Base-by-base conservation (phyloP, 2,888 invertebrate species). In the Iselma pallidipennis region DNA sequence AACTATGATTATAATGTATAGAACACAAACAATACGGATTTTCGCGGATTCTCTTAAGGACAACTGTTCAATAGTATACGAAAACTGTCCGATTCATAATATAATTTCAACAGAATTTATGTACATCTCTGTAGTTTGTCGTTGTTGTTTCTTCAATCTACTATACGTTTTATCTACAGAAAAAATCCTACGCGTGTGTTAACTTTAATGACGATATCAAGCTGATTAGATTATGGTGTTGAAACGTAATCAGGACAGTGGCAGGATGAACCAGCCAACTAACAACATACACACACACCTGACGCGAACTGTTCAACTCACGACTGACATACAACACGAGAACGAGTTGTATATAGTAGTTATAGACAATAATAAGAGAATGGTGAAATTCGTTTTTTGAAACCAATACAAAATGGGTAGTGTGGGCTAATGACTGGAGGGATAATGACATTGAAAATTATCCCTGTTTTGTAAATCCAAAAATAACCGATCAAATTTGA, bases 191-290 rank as follows among this genome's bases (percentile, higher is more conserved):
- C 12, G 10, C 1, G 29, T 12, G 29, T 12, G 29, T 29, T n/a
- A n/a, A 29, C 12, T 12, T 29, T 29, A 12, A 29, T 29, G 29
- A 29, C 37, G 37, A 16, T 37, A 37, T 37, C 29, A 49, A 57
- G 19, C 37, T 52, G 61, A 61, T 61, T 57, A 61, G 61, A 61
- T 37, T 37, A 9, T 16, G 37, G 14, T 37, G 31, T 33, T n/a
- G 31, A 6, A 33, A 33, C 31, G 31, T 33, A 37, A 16, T 37
- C 51, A 55, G 56, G 56, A 56, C 26, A 29, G 26, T 19, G 1
- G 49, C 50, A 28, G 50, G 50, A 50, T 29, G 50, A 37, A 37
- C 14, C n/a, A 29, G 12, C 12, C 7, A 29, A n/a, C 12, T 2
- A n/a, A 33, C 3, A n/a, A 6, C 10, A 37, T 3, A 37, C 16